A percentile compares a stretch with the other conserved stretches of the same genome.
Conservation (phyloP, 1,140 invertebrate species). For the Drosophila kepulauana region DNA sequence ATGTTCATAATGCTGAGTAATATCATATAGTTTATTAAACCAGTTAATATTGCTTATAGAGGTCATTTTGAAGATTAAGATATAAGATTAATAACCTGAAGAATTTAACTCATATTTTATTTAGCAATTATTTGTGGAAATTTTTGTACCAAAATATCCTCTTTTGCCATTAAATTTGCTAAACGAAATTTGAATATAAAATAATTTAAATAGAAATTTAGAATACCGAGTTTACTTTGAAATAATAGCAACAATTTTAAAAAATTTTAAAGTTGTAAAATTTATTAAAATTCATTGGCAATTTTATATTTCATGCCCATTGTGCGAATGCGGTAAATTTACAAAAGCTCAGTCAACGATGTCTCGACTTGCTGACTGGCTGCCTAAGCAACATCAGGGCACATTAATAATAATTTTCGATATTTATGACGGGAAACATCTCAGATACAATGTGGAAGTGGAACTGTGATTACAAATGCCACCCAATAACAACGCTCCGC, state of each 20-base stretch:
- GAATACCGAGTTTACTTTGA: too few species aligned
- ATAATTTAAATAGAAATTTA: too few species aligned
- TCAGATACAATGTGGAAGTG: constrained; percentile 66
- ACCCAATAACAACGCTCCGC: constrained; percentile 45
- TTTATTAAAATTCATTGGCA: not conserved
- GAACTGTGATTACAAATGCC: constrained; percentile 78
- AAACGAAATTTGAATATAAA: too few species aligned
- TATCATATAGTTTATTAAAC: too few species aligned
- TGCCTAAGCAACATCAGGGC: constrained; percentile 45
- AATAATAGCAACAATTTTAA: not conserved
- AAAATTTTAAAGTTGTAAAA: not conserved
- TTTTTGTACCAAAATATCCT: too few species aligned
- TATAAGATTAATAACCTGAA: too few species aligned
- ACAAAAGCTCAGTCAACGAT: constrained; percentile 52
- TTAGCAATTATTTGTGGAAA: too few species aligned
- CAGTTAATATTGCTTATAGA: too few species aligned
- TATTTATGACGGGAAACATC: constrained; percentile 81
- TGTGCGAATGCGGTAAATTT: constrained; percentile 39
- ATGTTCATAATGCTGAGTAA: too few species aligned
- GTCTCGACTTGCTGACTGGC: constrained; percentile 40
- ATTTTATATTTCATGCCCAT: not conserved
- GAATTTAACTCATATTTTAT: too few species aligned
- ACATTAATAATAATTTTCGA: constrained; percentile 83
- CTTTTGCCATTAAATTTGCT: too few species aligned
- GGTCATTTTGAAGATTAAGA: too few species aligned